Base-by-base conservation (phyloP, 2,888 invertebrate species). In the Gastrophysa polygoni region DNA sequence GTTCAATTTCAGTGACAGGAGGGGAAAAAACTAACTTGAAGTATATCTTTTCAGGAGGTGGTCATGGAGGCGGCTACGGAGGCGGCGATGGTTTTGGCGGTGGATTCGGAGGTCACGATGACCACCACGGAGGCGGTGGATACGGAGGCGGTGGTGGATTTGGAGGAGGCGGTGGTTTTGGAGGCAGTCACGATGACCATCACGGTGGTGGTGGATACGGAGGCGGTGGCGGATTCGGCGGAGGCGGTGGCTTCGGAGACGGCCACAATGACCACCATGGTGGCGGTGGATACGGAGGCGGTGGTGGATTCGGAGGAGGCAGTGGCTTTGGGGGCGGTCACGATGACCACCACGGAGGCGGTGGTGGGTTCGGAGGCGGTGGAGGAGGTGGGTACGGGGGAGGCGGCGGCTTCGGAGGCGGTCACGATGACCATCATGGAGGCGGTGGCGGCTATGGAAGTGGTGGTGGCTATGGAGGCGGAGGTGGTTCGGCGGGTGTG, bases 121-220 rank as follows among this genome's bases (percentile, higher is more conserved):
- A 54, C 14, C 32, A 38, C 4, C 34, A 38, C 1, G 61, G 61
- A 3, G 59, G 50, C 7, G 59, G 59, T 16, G 61, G 61, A 17
- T 57, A 28, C 10, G 57, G 57, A 28, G 60, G 51, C 7, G 51
- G 59, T 8, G 47, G 54, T 7, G 52, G 46, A 44, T 38, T 28
- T 8, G 54, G 55, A 60, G 54, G 55, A 20, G 55, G 50, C 29
- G 43, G 51, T 7, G 59, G 60, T n/a, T 56, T 43, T n/a, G 60
- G 60, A 47, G 60, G 60, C 8, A 55, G 54, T 6, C 46, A 52
- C 34, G 59, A 54, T 8, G 52, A 54, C 11, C 52, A 59, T 18
- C 29, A 38, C 17, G 59, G 59, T n/a, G 59, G 59, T 2, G 59
- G 58, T 1, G 56, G 57, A 14, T 47, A 44, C 28, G 57, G 57